These are phyloP conservation scores for Siniperca chuatsi DNA, from an alignment of 2,113 vertebrate genomes.

Conservation along the genomic window DNA sequence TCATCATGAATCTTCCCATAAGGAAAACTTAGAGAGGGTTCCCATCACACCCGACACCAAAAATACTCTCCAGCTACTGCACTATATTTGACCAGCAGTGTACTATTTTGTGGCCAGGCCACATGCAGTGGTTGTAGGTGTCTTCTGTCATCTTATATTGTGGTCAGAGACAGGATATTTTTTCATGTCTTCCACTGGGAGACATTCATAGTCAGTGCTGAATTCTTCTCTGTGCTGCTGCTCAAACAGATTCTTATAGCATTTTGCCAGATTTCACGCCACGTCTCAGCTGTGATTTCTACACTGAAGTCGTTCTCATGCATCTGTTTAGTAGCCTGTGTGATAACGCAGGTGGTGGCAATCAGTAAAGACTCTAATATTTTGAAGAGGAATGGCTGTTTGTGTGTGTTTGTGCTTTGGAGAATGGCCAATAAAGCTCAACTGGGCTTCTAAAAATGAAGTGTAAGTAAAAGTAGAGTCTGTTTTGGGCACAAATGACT, in stretches of 20 bases:
- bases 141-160: slow-evolving; percentile 48
- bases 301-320: slow-evolving; percentile 46
- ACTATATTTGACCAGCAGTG: slow-evolving; percentile 44
- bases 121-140: slow-evolving; percentile 45
- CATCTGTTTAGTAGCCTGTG: slow-evolving; percentile 69
- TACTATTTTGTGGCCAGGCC: slow-evolving; percentile 33
- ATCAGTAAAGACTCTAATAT: slow-evolving; percentile 62
- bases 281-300: slow-evolving; percentile 64
- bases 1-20: neutral
- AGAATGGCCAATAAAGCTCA: slow-evolving; percentile 69
- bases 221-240: slow-evolving; percentile 14
- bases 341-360: slow-evolving; percentile 68
- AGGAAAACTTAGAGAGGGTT: slow-evolving; percentile 35
- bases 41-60: slow-evolving; percentile 43
- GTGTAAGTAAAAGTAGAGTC: slow-evolving; percentile 49
- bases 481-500: slow-evolving; percentile 35
- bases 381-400: slow-evolving; percentile 58
- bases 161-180: slow-evolving; percentile 4
- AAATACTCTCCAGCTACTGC: slow-evolving; percentile 38
- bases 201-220: neutral
- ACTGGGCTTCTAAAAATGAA: slow-evolving; percentile 67
- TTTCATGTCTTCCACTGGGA: slow-evolving; percentile 28
- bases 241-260: slow-evolving; percentile 61
- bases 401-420: slow-evolving; percentile 36
- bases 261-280: slow-evolving; percentile 63